phyloP scores from a whole-genome alignment of 1,140 invertebrate species.

The Pseudachorutes palmiensis region DNA sequence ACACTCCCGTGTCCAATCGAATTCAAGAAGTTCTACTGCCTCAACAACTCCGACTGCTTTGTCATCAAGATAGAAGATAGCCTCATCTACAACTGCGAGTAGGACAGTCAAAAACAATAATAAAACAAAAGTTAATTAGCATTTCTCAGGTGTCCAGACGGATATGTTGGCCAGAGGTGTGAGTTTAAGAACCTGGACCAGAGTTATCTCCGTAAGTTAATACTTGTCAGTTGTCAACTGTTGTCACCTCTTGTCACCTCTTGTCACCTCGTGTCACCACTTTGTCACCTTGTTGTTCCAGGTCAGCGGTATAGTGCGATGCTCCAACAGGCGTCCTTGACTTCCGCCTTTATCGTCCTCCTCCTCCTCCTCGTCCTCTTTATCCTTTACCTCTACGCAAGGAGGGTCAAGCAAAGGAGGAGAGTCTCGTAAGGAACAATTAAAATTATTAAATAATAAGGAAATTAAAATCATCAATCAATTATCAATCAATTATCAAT shows the following conservation, averaged over 20 bases:
- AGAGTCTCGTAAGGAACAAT: not conserved
- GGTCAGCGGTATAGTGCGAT: slow-evolving; percentile 1
- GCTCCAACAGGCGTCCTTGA: not conserved
- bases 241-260: not conserved
- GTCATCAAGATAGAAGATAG: slow-evolving; percentile 1
- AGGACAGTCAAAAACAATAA: not conserved
- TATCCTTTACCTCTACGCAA: not conserved
- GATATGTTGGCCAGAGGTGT: slow-evolving; percentile 81
- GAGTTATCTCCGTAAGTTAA: slow-evolving; percentile 73
- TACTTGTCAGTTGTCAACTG: not conserved
- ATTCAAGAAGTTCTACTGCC: slow-evolving; percentile 5
- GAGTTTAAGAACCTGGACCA: slow-evolving; percentile 89
- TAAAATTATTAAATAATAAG: no score
- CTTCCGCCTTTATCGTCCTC: slow-evolving; percentile 1
- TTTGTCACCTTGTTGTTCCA: not conserved
- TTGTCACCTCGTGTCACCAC: not conserved
- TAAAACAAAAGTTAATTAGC: not conserved
- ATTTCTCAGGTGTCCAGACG: slow-evolving; percentile 63
- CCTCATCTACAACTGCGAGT: slow-evolving; percentile 5
- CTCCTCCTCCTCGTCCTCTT: not conserved
- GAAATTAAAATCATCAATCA: no score
- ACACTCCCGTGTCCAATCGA: not conserved
- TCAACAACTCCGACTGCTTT: slow-evolving; percentile 1
- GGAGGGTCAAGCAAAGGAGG: not conserved
- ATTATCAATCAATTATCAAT: no score